phyloP scores from a whole-genome alignment of 2,113 vertebrate species.

The Erpornis zantholeuca region DNA sequence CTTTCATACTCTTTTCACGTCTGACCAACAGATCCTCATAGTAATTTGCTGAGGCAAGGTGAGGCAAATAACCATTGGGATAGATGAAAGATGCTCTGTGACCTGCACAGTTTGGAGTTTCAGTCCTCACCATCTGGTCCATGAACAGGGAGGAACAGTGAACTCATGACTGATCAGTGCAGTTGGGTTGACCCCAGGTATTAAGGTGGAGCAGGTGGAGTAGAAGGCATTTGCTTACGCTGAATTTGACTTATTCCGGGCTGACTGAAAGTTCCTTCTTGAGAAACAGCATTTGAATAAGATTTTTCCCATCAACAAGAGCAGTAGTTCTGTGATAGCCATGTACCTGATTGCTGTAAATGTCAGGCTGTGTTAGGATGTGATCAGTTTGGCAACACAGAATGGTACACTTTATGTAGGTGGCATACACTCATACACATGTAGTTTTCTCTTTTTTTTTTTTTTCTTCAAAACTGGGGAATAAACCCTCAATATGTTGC shows the following conservation, averaged over 20 bases:
- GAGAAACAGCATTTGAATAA: neutral
- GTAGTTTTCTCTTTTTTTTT: neutral
- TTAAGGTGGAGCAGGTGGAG: neutral
- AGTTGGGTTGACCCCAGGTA: neutral
- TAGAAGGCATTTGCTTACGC: accelerated
- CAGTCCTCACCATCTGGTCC: neutral
- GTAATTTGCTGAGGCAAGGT: neutral
- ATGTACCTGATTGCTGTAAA: neutral
- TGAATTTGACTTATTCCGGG: neutral
- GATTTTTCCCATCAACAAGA: neutral
- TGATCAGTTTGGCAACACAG: neutral
- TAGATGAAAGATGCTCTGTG: neutral
- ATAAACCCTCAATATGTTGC: neutral
- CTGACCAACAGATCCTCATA: accelerated
- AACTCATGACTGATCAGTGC: neutral
- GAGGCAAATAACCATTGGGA: neutral
- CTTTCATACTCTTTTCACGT: neutral
- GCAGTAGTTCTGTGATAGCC: neutral
- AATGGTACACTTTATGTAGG: neutral
- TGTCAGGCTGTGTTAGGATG: neutral
- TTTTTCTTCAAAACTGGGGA: neutral
- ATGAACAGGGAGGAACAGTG: neutral
- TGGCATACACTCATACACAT: neutral
- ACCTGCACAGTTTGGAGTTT: neutral
- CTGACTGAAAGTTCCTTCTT: neutral